These are phyloP conservation scores for Cheilosia soror DNA, from an alignment of 2,888 invertebrate genomes.

Conservation along the genomic window DNA sequence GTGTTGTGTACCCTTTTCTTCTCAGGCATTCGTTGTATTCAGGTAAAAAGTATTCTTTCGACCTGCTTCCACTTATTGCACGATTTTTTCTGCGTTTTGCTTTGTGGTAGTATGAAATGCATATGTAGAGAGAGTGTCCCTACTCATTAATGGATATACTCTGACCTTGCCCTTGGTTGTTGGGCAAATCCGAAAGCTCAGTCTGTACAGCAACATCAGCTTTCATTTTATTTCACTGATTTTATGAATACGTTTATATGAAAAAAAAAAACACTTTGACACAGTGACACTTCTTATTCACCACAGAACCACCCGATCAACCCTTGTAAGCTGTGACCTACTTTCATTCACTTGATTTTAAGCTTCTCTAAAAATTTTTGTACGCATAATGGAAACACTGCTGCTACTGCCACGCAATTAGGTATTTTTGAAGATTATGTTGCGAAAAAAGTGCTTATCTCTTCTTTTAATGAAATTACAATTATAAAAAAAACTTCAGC, in stretches of 20 bases:
- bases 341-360: constrained; percentile 28
- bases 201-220: constrained; percentile 82
- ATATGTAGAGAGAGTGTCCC: too few relatives aligned
- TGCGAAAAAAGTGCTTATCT: constrained; percentile 27
- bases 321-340: constrained; percentile 52
- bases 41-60: too few relatives aligned
- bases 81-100: too few relatives aligned
- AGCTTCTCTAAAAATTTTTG: not conserved
- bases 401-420: not conserved
- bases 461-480: constrained; percentile 13
- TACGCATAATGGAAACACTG: not conserved
- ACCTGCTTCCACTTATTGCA: too few relatives aligned
- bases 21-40: too few relatives aligned
- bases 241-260: not conserved
- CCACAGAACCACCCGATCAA: constrained; percentile 15
- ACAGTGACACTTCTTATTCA: constrained; percentile 17
- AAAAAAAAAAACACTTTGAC: not conserved
- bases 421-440: constrained; percentile 1
- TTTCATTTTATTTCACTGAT: constrained; percentile 77
- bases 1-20: too few relatives aligned
- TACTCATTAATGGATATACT: too few relatives aligned
- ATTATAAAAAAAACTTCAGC: constrained; percentile 3
- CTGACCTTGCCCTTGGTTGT: constrained; percentile 69
- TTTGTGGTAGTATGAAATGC: too few relatives aligned
- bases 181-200: constrained; percentile 81